Percentiles rank a stretch among this genome's conserved stretches.
Conservation (phyloP, 1,140 invertebrate species). For the Drosophila bocqueti region DNA sequence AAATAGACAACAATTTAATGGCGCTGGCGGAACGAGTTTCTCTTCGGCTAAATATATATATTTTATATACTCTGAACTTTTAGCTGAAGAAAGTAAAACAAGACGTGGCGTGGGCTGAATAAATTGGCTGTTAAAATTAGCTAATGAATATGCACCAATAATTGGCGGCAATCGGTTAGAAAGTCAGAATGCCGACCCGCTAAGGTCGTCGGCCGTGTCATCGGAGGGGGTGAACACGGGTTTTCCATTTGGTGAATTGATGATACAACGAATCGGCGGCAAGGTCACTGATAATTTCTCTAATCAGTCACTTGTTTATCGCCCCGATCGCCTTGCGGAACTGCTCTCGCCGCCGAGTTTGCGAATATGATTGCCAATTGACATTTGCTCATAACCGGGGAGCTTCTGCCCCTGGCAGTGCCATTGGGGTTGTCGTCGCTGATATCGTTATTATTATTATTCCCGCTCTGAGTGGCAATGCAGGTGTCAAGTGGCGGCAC, state of each 20-base stretch:
- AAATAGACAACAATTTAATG: slow-evolving; percentile 40
- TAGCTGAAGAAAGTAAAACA: slow-evolving; percentile 45
- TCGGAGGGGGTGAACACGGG: slow-evolving; percentile 40
- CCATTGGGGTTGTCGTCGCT: slow-evolving; percentile 38
- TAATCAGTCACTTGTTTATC: slow-evolving; percentile 74
- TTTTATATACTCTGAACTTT: slow-evolving; percentile 13
- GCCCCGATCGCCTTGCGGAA: slow-evolving; percentile 66
- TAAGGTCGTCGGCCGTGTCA: slow-evolving; percentile 43
- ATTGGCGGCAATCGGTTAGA: slow-evolving; percentile 29
- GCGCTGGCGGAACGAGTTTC: slow-evolving; percentile 34
- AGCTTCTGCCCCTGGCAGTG: slow-evolving; percentile 39
- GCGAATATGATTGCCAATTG: slow-evolving; percentile 54
- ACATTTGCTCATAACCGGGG: slow-evolving; percentile 58
- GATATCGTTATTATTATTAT: slow-evolving; percentile 22
- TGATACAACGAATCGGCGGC: slow-evolving; percentile 40
- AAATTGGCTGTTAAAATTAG: slow-evolving; percentile 14
- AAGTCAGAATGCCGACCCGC: slow-evolving; percentile 31
- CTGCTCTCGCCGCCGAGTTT: slow-evolving; percentile 31
- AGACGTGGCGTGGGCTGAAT: slow-evolving; percentile 27
- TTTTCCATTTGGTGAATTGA: slow-evolving; percentile 62
- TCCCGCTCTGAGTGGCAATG: slow-evolving; percentile 38
- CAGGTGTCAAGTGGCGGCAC: slow-evolving; percentile 41
- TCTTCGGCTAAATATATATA: slow-evolving; percentile 22
- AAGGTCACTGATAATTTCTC: slow-evolving; percentile 71
- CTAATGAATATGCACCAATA: slow-evolving; percentile 38